Evolutionary conservation across 2,888 invertebrate genomes (phyloP).

Genomic region (Heteropelma amictum): DNA sequence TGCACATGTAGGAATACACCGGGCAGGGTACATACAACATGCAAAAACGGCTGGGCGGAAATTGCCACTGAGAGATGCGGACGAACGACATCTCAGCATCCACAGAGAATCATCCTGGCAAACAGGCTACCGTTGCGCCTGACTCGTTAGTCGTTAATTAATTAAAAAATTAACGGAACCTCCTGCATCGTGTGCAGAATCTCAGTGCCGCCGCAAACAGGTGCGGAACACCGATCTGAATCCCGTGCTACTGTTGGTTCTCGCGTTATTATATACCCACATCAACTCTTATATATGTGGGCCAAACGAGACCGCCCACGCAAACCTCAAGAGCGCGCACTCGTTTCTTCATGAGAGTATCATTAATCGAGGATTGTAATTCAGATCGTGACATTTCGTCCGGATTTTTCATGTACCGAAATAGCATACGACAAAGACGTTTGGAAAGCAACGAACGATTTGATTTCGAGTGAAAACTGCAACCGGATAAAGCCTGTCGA

Average conservation of each 20-base stretch:
- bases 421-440: too few relatives aligned
- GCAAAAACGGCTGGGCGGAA: conserved; percentile 47
- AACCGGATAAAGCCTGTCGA: too few relatives aligned
- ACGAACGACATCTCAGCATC: conserved; percentile 1
- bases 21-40: too few relatives aligned
- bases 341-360: conserved; percentile 41
- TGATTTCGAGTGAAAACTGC: too few relatives aligned
- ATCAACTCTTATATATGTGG: conserved; percentile 36
- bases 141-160: conserved; percentile 56
- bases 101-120: not conserved
- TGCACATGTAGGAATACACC: too few relatives aligned
- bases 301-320: conserved; percentile 58
- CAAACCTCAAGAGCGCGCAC: conserved; percentile 33
- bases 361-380: conserved; percentile 17
- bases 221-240: conserved; percentile 3
- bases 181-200: conserved; percentile 25
- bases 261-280: not conserved
- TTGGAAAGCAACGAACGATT: too few relatives aligned
- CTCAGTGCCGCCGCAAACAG: conserved; percentile 2
- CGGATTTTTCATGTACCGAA: too few relatives aligned
- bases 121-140: conserved; percentile 39
- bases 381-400: not conserved
- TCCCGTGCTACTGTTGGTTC: conserved; percentile 4
- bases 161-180: conserved; percentile 60
- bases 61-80: conserved; percentile 35